A percentile compares a stretch with the other conserved stretches of the same genome.
Evolutionary conservation across 2,797 vertebrate genomes (phyloP).

Genomic region (Selene dorsalis): DNA sequence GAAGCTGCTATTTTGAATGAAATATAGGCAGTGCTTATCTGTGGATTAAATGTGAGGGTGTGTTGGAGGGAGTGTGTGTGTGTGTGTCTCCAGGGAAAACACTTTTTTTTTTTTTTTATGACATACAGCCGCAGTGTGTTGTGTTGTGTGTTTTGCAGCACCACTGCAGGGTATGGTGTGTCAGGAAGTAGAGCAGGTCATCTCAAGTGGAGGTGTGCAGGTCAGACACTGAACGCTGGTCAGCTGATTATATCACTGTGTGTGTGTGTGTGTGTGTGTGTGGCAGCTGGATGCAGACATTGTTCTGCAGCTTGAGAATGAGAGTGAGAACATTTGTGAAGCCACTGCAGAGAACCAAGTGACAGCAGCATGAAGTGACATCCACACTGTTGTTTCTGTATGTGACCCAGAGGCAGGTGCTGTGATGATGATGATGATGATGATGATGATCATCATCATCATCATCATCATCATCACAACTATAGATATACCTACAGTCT

Average conservation of each 20-base stretch:
- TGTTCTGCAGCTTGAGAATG: slow-evolving; percentile 6
- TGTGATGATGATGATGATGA: neutral
- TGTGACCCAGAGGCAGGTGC: neutral
- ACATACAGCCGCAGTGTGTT: neutral
- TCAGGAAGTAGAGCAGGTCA: neutral
- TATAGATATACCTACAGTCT: neutral
- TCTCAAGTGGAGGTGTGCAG: neutral
- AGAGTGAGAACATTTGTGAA: neutral
- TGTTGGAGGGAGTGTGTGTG: neutral
- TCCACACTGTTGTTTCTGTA: neutral
- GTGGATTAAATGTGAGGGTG: neutral
- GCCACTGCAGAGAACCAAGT: neutral
- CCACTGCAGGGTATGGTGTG: neutral
- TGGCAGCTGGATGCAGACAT: neutral
- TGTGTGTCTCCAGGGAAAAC: neutral
- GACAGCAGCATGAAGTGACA: slow-evolving; percentile 1
- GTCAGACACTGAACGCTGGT: neutral
- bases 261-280: neutral
- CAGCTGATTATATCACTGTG: neutral
- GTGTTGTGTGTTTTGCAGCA: neutral
- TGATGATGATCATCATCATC: too few relatives aligned
- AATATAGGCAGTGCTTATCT: neutral
- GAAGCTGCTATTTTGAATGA: slow-evolving; percentile 30
- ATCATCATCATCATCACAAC: too few relatives aligned
- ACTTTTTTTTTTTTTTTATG: slow-evolving; percentile 4